Conservation (phyloP, 2,797 vertebrate genomes). For the Rhinogobio ventralis region DNA sequence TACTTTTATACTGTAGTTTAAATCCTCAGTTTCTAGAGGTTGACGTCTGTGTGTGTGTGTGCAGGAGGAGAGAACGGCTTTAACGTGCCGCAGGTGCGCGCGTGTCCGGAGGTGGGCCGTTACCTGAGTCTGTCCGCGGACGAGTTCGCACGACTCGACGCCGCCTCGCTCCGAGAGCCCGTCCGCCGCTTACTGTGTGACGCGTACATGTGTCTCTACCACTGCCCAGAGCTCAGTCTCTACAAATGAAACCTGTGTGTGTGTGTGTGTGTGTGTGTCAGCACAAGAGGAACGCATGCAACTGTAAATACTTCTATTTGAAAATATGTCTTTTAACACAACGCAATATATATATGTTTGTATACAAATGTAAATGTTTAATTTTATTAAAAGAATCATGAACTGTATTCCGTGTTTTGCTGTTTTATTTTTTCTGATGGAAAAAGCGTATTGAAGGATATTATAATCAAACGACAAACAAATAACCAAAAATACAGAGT, state of each 20-base stretch:
- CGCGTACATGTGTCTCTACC: constrained; percentile 88
- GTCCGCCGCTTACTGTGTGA: constrained; percentile 83
- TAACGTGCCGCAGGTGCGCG: constrained; percentile 82
- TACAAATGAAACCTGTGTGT: constrained; percentile 77
- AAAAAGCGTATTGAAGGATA: background rate
- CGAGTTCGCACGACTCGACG: constrained; percentile 76
- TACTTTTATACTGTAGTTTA: no score
- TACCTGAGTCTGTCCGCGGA: constrained; percentile 79
- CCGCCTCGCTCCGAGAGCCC: constrained; percentile 69
- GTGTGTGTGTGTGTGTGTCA: no score
- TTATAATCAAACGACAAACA: background rate
- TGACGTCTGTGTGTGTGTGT: background rate
- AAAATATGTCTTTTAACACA: background rate
- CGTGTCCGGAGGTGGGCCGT: constrained; percentile 83
- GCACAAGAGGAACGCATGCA: background rate
- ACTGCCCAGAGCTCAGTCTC: constrained; percentile 83
- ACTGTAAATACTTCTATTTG: background rate
- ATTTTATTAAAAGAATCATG: background rate
- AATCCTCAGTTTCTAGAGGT: no score
- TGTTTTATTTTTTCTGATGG: background rate
- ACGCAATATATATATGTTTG: background rate
- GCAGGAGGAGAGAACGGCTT: constrained; percentile 87
- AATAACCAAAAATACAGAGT: no score
- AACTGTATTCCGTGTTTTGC: background rate
- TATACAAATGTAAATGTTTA: background rate